Percentiles rank a stretch among this genome's conserved stretches.
These are phyloP conservation scores for Porites evermanni DNA, from an alignment of 92 coral and sea anemone genomes.

Conservation along the genomic window DNA sequence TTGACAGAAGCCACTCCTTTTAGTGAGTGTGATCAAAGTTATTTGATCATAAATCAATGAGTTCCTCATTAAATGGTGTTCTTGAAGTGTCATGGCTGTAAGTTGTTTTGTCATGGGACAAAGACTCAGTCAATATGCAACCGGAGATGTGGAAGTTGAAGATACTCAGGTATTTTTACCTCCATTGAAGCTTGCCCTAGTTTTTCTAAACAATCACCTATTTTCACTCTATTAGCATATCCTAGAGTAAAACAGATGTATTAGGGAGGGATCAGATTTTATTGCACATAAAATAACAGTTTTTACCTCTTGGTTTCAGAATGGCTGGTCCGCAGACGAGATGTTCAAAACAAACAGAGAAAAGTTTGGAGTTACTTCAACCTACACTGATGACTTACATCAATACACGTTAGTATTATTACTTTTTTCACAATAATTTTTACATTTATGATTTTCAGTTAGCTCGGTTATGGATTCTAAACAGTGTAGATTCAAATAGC, in stretches of 20 bases:
- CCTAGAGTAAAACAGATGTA: neutral
- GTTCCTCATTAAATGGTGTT: slow-evolving; percentile 18
- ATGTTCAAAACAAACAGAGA: slow-evolving; percentile 55
- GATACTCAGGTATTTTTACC: slow-evolving; percentile 35
- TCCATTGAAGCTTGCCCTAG: neutral
- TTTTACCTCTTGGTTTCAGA: slow-evolving; percentile 14
- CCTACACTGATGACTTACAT: slow-evolving; percentile 33
- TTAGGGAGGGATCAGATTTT: neutral
- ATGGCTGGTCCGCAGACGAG: slow-evolving; percentile 58
- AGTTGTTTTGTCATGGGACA: slow-evolving; percentile 52
- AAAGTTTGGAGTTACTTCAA: slow-evolving; percentile 56
- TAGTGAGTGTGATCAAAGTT: slow-evolving; percentile 26
- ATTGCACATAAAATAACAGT: neutral
- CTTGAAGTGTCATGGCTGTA: slow-evolving; percentile 41
- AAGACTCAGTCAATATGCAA: slow-evolving; percentile 47
- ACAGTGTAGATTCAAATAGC: neutral
- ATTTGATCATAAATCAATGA: slow-evolving; percentile 29
- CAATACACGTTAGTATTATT: slow-evolving; percentile 54
- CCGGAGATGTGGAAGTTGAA: slow-evolving; percentile 51
- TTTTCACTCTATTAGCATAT: neutral
- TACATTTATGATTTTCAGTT: neutral
- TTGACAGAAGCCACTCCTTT: neutral
- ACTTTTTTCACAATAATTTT: neutral
- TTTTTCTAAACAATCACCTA: neutral
- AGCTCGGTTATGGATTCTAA: neutral